These are phyloP conservation scores for Meloe dianella DNA, from an alignment of 2,888 invertebrate genomes.

Conservation along the genomic window DNA sequence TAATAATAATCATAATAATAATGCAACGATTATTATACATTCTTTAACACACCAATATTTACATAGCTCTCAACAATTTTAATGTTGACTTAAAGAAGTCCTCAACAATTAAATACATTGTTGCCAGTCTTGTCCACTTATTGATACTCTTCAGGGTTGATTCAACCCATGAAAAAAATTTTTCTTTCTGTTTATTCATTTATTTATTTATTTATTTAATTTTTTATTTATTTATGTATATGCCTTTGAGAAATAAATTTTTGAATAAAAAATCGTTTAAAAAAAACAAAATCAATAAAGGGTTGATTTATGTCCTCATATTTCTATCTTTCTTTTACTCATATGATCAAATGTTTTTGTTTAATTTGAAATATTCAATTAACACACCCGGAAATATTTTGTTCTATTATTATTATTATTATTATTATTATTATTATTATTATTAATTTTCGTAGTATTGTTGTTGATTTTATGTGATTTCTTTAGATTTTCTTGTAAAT, in stretches of 20 bases:
- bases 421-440: neutral
- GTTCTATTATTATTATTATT: neutral
- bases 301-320: neutral
- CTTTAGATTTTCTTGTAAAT: too few relatives aligned
- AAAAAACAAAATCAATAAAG: neutral
- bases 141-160: neutral
- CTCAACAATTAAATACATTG: constrained; percentile 48
- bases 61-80: constrained; percentile 41
- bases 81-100: constrained; percentile 41
- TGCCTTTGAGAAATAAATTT: neutral
- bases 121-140: constrained; percentile 25
- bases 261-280: neutral
- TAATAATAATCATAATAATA: too few relatives aligned
- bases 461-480: neutral
- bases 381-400: neutral
- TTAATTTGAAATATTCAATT: constrained; percentile 5
- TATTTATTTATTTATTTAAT: too few relatives aligned
- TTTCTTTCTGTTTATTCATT: too few relatives aligned
- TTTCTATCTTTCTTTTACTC: neutral
- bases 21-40: constrained; percentile 21
- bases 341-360: neutral
- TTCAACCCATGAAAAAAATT: neutral
- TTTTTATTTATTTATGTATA: too few relatives aligned
- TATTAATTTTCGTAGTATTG: neutral
- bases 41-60: constrained; percentile 43